Evolutionary conservation across 2,113 vertebrate species (phyloP).

Genomic region (Microtus oregoni): DNA sequence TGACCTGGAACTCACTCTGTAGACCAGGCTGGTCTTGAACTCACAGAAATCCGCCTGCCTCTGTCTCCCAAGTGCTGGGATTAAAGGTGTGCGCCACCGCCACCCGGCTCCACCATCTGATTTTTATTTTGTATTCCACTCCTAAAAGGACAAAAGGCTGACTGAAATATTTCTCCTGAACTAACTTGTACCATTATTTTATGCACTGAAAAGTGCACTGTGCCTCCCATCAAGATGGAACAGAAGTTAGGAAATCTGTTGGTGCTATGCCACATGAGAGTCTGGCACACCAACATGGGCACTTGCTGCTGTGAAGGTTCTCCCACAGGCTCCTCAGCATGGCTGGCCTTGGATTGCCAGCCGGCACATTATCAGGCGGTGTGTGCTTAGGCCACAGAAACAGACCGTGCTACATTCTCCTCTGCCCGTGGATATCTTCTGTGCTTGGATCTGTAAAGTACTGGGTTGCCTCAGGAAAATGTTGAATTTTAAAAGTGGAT

Average conservation of each 20-base stretch:
- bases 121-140: not conserved
- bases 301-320: not conserved
- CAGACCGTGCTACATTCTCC: not conserved
- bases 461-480: slow-evolving; percentile 3
- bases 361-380: not conserved
- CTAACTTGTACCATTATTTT: not conserved
- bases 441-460: not conserved
- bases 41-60: too few species aligned
- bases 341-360: too few species aligned
- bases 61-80: too few species aligned
- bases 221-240: not conserved
- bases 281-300: not conserved
- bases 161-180: not conserved
- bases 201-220: too few species aligned
- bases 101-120: not conserved
- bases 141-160: not conserved
- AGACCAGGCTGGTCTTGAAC: too few species aligned
- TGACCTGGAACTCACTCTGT: too few species aligned
- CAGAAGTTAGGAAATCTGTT: not conserved
- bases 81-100: too few species aligned
- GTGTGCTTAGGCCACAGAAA: too few species aligned
- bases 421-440: not conserved
- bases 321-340: too few species aligned
- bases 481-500: not conserved
- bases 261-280: not conserved